These are phyloP conservation scores for Campylorhamphus procurvoides DNA, from an alignment of 2,113 vertebrate genomes.

Conservation along the genomic window DNA sequence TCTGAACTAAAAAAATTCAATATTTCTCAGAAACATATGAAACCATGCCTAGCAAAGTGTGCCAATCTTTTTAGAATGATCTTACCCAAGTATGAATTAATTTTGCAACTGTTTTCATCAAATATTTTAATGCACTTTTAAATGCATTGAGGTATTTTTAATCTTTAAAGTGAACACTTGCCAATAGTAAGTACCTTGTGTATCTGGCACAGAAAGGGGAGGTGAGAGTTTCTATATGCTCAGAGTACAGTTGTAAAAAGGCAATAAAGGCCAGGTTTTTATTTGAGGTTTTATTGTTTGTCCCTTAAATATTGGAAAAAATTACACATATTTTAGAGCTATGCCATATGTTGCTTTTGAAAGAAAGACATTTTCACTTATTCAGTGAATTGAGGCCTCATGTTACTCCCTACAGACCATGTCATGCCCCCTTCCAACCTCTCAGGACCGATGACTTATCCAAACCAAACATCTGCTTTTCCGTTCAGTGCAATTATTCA, in stretches of 20 bases:
- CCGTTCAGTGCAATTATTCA: conserved; percentile 50
- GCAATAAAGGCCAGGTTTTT: neutral
- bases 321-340: neutral
- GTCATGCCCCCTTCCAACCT: conserved; percentile 18
- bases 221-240: neutral
- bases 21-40: neutral
- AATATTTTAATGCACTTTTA: neutral
- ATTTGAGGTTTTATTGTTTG: neutral
- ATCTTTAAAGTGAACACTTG: neutral
- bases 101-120: neutral
- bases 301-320: conserved; percentile 2
- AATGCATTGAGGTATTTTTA: neutral
- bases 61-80: neutral
- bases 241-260: neutral
- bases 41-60: neutral
- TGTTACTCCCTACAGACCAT: conserved; percentile 46
- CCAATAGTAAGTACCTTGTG: neutral
- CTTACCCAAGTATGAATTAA: neutral
- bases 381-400: conserved; percentile 32
- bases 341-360: conserved; percentile 46
- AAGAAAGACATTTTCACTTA: conserved; percentile 29
- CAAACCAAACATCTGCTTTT: conserved; percentile 52
- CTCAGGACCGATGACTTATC: conserved; percentile 31
- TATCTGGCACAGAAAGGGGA: neutral
- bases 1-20: neutral